Percentiles rank a stretch among this genome's conserved stretches.
Evolutionary conservation across 2,113 vertebrate species (phyloP).

Genomic region (Myotis brandtii): DNA sequence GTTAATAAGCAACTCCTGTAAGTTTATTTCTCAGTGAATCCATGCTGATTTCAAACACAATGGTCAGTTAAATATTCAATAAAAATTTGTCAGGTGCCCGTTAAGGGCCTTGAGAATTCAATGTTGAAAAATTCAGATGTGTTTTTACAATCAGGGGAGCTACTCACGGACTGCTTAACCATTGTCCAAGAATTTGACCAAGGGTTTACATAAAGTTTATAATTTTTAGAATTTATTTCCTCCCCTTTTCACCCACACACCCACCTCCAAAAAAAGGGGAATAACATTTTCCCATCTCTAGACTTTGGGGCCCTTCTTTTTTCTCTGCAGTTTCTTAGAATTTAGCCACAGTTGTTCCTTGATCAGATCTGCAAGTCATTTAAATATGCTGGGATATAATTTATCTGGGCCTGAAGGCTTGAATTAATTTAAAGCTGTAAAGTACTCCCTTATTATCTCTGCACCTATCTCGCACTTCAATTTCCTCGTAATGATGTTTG

Average conservation of each 20-base stretch:
- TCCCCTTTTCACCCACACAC: neutral
- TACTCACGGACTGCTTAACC: neutral
- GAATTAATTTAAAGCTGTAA: slow-evolving; percentile 70
- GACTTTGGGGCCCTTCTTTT: neutral
- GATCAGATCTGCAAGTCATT: slow-evolving; percentile 67
- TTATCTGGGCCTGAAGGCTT: slow-evolving; percentile 63
- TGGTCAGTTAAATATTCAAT: neutral
- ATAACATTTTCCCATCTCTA: neutral
- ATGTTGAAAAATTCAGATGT: neutral
- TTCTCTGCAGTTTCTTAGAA: slow-evolving; percentile 30
- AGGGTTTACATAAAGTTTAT: neutral
- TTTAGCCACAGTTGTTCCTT: slow-evolving; percentile 41
- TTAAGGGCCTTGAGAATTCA: neutral
- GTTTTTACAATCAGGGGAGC: neutral
- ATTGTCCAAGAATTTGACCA: neutral
- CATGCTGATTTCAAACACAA: neutral
- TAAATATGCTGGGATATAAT: slow-evolving; percentile 63
- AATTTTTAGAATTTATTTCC: neutral
- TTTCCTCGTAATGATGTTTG: slow-evolving; percentile 72
- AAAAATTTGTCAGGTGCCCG: neutral
- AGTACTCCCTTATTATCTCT: slow-evolving; percentile 69
- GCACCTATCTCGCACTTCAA: slow-evolving; percentile 48
- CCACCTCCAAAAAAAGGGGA: neutral
- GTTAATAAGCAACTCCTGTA: neutral
- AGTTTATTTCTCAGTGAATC: neutral